Conservation (phyloP, 2,888 invertebrate species). For the Oscheius sp. region DNA sequence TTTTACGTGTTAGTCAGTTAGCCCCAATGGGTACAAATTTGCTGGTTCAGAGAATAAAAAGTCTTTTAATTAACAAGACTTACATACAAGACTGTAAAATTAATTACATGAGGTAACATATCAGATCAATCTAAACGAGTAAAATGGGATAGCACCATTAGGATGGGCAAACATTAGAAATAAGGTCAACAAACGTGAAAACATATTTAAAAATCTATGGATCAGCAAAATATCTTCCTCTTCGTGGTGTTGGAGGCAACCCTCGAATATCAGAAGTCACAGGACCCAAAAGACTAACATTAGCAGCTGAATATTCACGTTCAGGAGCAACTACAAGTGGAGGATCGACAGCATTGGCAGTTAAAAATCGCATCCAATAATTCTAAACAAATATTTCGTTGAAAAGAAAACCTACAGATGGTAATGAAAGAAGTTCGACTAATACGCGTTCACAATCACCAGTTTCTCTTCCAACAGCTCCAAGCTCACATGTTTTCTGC, state of each 20-base stretch:
- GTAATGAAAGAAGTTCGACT: slow-evolving; percentile 49
- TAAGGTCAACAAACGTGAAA: no score
- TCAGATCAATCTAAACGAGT: no score
- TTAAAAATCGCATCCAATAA: slow-evolving; percentile 55
- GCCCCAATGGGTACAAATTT: background rate
- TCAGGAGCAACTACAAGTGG: slow-evolving; percentile 21
- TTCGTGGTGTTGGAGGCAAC: background rate
- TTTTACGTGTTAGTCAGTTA: no score
- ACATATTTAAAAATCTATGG: no score
- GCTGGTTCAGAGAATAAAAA: background rate
- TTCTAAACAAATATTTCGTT: slow-evolving; percentile 33
- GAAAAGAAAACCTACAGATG: slow-evolving; percentile 36
- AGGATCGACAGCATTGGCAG: slow-evolving; percentile 26
- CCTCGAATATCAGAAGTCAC: slow-evolving; percentile 36
- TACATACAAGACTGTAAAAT: no score
- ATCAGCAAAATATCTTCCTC: background rate
- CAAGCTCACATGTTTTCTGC: slow-evolving; percentile 31
- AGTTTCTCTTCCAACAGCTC: slow-evolving; percentile 35
- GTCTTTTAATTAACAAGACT: background rate
- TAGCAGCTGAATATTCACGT: slow-evolving; percentile 25
- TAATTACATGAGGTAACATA: no score
- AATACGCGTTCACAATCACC: slow-evolving; percentile 47
- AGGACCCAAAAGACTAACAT: slow-evolving; percentile 50
- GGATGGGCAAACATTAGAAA: no score
- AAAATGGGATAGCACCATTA: no score